Percentiles rank a stretch among this genome's conserved stretches.
These are phyloP conservation scores for Hypercompe scribonia DNA, from an alignment of 2,888 invertebrate genomes.

Conservation along the genomic window DNA sequence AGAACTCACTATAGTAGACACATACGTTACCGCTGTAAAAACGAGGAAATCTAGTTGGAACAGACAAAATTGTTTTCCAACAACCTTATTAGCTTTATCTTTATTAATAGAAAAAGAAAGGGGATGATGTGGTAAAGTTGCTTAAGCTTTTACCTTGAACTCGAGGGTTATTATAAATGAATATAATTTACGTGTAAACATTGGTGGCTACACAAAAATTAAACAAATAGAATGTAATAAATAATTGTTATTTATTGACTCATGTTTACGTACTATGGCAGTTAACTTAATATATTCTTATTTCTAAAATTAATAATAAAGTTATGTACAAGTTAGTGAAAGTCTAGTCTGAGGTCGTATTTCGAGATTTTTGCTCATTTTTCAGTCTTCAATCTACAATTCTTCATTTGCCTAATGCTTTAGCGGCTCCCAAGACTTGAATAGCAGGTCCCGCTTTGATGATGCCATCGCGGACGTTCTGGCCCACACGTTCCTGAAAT, in stretches of 20 bases:
- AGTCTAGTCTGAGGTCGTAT: background rate
- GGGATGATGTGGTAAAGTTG: too few species aligned
- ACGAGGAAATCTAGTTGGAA: too few species aligned
- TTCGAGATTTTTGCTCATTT: background rate
- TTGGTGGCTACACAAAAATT: background rate
- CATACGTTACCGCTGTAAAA: too few species aligned
- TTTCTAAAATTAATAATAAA: background rate
- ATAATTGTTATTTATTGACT: background rate
- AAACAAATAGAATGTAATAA: background rate
- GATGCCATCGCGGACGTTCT: constrained; percentile 60
- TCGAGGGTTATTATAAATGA: too few species aligned
- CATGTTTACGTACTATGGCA: background rate
- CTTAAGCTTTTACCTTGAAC: too few species aligned
- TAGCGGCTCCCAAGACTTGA: constrained; percentile 56
- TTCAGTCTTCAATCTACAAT: background rate
- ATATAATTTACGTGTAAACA: too few species aligned
- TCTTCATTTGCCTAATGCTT: constrained; percentile 52
- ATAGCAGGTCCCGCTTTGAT: constrained; percentile 66
- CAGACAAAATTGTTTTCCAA: too few species aligned
- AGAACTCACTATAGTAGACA: too few species aligned
- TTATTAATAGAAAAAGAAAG: too few species aligned
- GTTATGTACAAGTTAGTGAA: background rate
- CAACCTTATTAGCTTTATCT: too few species aligned
- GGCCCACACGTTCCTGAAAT: constrained; percentile 60
- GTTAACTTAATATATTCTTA: background rate